These are phyloP conservation scores for Nudaria mundana DNA, from an alignment of 2,888 invertebrate species.

Conservation along the genomic window DNA sequence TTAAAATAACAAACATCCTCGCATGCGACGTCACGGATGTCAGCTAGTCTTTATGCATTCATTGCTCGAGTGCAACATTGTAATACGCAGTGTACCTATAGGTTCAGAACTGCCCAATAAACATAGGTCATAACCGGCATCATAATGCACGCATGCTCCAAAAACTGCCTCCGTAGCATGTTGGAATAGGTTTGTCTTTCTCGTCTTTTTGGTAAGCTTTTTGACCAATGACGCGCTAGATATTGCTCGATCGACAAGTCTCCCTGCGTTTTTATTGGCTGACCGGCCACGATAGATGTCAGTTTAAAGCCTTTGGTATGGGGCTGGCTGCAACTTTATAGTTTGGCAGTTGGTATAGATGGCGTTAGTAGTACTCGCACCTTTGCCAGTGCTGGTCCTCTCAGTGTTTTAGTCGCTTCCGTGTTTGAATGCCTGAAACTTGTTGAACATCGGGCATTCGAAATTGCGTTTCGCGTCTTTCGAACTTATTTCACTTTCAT, in stretches of 20 bases:
- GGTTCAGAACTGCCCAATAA: neutral
- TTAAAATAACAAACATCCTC: too few species aligned
- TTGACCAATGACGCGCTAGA: too few species aligned
- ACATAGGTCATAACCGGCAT: slow-evolving; percentile 1
- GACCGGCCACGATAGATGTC: too few species aligned
- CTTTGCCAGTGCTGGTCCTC: neutral
- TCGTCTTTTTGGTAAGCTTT: too few species aligned
- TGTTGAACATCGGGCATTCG: neutral
- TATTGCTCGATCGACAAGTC: too few species aligned
- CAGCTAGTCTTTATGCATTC: too few species aligned
- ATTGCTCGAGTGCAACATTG: too few species aligned
- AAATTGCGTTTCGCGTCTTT: neutral
- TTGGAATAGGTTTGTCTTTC: too few species aligned
- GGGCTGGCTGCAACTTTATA: slow-evolving; percentile 5
- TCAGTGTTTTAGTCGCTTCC: neutral
- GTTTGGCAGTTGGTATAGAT: slow-evolving; percentile 1
- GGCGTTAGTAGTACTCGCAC: slow-evolving; percentile 3
- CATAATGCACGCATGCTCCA: slow-evolving; percentile 11
- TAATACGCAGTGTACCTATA: neutral
- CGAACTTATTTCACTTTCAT: neutral
- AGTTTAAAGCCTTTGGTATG: too few species aligned
- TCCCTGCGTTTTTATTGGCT: too few species aligned
- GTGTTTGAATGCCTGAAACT: slow-evolving; percentile 3
- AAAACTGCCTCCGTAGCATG: neutral
- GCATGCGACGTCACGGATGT: too few species aligned